Evolutionary conservation across 2,797 vertebrate genomes (phyloP).

Genomic region (Thalassophryne amazonica): DNA sequence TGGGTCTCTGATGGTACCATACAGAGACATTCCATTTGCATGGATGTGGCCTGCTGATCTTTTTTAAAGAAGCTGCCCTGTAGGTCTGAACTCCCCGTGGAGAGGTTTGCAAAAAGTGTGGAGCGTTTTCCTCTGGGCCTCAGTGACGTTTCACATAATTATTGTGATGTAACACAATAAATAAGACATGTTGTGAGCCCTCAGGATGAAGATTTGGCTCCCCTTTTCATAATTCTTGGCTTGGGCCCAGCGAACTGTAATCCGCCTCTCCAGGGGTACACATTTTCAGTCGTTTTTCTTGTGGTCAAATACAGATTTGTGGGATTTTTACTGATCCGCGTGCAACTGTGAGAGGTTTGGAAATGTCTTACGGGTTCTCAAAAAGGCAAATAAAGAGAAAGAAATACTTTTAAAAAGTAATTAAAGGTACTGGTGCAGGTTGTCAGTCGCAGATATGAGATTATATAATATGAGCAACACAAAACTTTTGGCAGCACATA

Average conservation of each 20-base stretch:
- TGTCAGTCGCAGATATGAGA: constrained; percentile 22
- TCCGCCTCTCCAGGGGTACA: constrained; percentile 33
- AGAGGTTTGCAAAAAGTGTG: not conserved
- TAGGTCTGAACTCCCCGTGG: not conserved
- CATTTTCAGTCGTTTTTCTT: constrained; percentile 44
- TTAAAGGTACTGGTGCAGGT: constrained; percentile 23
- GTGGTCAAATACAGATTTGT: constrained; percentile 38
- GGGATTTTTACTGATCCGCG: constrained; percentile 33
- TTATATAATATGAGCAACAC: constrained; percentile 38
- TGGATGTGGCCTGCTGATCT: not conserved
- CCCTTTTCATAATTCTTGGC: constrained; percentile 28
- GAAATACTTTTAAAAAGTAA: constrained; percentile 28
- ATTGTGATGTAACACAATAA: constrained; percentile 20
- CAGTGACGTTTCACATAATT: constrained; percentile 23
- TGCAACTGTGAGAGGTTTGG: constrained; percentile 50
- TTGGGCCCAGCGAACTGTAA: constrained; percentile 46
- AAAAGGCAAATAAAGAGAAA: constrained; percentile 32
- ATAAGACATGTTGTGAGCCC: constrained; percentile 13
- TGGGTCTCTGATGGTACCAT: no score
- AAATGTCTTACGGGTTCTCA: constrained; percentile 40
- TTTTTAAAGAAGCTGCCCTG: constrained; percentile 1
- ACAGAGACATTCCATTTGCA: not conserved
- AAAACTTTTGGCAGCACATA: constrained; percentile 1
- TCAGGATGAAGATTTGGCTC: constrained; percentile 12
- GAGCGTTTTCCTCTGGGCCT: constrained; percentile 10